Base-by-base conservation (phyloP, 2,113 vertebrate genomes). In the Ranitomeya imitator region DNA sequence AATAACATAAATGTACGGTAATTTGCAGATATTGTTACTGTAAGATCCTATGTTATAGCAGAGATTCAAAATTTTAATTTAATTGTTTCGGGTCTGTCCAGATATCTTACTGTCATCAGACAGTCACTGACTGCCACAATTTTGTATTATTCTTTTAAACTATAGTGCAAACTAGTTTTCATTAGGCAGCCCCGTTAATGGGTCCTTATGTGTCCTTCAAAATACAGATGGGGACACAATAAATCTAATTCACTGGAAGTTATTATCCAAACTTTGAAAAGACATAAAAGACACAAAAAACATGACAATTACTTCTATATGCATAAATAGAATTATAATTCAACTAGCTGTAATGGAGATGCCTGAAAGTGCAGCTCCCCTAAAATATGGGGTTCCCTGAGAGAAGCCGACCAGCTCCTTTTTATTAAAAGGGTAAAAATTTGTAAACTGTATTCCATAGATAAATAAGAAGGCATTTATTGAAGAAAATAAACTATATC, bases 391-490 rank as follows among this genome's bases (percentile, higher is more conserved):
- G 67, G 67, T 71, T 88, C 86, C 86, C 78, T 88, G 80, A 88
- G 67, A 88, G 67, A 8, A 88, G 57, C 26, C 26, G 80, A 15
- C 37, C 16, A 76, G 79, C 80, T 88, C 65, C 37, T 45, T 83
- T 87, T 14, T 51, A 31, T 61, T 82, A 57, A 26, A 13, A 61
- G 51, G 79, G 54, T 82, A 51, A 13, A 82, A 73, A 52, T 31
- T 26, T 87, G 60, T 67, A 79, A 31, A 79, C n/a, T 80, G 67
- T 81, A 74, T 71, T 31, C 67, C 45, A 55, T 82, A 88, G 83
- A 88, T 88, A 88, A 88, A 88, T 88, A 88, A 74, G 86, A 76
- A 88, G 55, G 57, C 16, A 55, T 88, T 76, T 83, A n/a, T 88
- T 23, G 45, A 83, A 65, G 13, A 88, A 88, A 88, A 88, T 88